Evolutionary conservation across 37 sponge, comb jelly and placozoan genomes (phyloP).

Genomic region (Cladorhizidae sp.): DNA sequence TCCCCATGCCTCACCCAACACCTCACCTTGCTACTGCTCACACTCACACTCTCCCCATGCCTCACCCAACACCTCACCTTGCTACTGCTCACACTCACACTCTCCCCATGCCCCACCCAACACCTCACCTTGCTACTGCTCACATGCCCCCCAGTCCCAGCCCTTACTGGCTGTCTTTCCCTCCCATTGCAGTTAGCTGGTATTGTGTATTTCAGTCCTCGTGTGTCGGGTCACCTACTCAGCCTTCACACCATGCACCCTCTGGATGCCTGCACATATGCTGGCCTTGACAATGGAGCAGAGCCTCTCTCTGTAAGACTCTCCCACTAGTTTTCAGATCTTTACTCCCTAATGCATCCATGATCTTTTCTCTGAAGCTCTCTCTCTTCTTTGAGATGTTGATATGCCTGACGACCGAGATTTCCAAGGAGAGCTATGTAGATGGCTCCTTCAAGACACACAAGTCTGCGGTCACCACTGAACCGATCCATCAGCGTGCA

Average conservation of each 20-base stretch:
- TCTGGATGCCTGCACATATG: constrained; percentile 86
- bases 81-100: neutral
- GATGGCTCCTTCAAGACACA: constrained; percentile 34
- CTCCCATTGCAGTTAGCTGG: constrained; percentile 55
- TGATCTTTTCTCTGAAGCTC: constrained; percentile 34
- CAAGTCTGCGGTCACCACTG: neutral
- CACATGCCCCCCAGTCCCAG: no score
- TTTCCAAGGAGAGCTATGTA: constrained; percentile 57
- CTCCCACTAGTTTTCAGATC: neutral
- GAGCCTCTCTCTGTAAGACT: constrained; percentile 74
- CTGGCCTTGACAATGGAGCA: constrained; percentile 86
- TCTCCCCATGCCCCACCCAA: neutral
- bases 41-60: no score
- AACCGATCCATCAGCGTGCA: constrained; percentile 15
- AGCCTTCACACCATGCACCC: constrained; percentile 66
- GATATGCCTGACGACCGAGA: constrained; percentile 71
- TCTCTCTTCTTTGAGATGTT: constrained; percentile 92
- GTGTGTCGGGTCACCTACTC: constrained; percentile 47
- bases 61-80: neutral
- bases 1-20: neutral
- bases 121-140: neutral
- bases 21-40: neutral
- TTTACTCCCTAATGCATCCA: neutral
- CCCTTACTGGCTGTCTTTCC: no score
- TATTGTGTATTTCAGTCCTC: constrained; percentile 65